Percentiles rank a stretch among this genome's conserved stretches.
phyloP scores from a whole-genome alignment of 2,113 vertebrate species.

The Paracyprichromis sp. region DNA sequence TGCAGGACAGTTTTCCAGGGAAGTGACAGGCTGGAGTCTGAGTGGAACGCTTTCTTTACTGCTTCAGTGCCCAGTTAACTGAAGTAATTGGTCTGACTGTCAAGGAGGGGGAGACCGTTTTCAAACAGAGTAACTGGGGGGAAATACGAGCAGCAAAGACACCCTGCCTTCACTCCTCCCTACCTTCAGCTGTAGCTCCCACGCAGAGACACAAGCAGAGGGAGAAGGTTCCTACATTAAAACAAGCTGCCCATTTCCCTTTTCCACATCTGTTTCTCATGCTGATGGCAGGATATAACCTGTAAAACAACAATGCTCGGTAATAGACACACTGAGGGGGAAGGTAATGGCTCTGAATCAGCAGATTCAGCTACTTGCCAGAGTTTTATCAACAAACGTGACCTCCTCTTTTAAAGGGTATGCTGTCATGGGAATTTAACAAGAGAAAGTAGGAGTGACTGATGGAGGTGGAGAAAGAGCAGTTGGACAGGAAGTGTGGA shows the following conservation, averaged over 20 bases:
- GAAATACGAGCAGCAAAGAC: neutral
- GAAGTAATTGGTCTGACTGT: conserved; percentile 39
- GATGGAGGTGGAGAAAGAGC: neutral
- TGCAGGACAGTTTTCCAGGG: conserved; percentile 5
- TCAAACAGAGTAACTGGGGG: neutral
- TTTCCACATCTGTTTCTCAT: conserved; percentile 69
- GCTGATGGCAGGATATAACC: conserved; percentile 57
- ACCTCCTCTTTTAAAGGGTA: neutral
- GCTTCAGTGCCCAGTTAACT: conserved; percentile 41
- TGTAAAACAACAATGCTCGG: conserved; percentile 42
- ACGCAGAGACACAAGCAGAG: neutral
- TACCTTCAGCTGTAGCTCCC: conserved; percentile 14
- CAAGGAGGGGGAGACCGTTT: conserved; percentile 7
- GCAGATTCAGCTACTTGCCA: conserved; percentile 27
- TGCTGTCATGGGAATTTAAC: conserved; percentile 22
- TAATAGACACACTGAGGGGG: conserved; percentile 6
- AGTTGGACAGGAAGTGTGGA: neutral
- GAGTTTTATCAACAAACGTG: conserved; percentile 1
- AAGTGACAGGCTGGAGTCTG: conserved; percentile 6
- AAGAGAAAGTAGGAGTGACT: conserved; percentile 24
- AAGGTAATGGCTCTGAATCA: conserved; percentile 11
- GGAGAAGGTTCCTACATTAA: conserved; percentile 13
- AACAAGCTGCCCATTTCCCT: conserved; percentile 43
- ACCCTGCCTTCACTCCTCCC: neutral
- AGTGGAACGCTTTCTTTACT: conserved; percentile 28